Evolutionary conservation across 2,888 invertebrate species (phyloP), one percentile per base, ranked within the genome.

Genomic region (Melolontha melolontha): DNA sequence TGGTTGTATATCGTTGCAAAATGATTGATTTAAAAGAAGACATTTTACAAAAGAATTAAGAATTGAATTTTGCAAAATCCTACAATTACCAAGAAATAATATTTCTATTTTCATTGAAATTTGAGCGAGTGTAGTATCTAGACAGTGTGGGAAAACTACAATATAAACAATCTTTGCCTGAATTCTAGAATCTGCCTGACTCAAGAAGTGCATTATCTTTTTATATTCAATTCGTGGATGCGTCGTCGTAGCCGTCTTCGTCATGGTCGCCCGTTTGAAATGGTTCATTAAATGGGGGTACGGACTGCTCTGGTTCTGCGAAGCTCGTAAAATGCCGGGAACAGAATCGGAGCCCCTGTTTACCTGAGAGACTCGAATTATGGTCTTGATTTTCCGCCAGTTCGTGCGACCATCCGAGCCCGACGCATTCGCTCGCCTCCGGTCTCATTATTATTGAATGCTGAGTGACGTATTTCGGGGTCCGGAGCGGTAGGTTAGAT

Each of bases 91-190:
- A n/a, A n/a, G n/a, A n/a, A n/a, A n/a, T n/a, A n/a, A n/a, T n/a
- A n/a, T 4, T 22, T 2, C 22, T 22, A 22, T 6, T 34, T 6
- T 34, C 34, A 2, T 34, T 34, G 4, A 1, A 34, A 1, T 10
- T 34, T 34, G 34, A 34, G 34, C 2, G 2, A 6, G 5, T 34
- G 34, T 34, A 34, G 34, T 34, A 6, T 34, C 34, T 10, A 34
- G 7, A 5, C 34, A 10, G 10, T 34, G 41, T 41, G 55, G 22
- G 22, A 41, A 55, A 55, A 55, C 64, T 67, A 72, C 69, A 70
- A 72, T 72, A 72, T 70, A 72, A 72, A 72, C 72, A 72, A 68
- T 67, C 70, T 74, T 72, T 74, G 72, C 72, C 72, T 72, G 66
- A 70, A 34, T 34, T 6, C 34, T 10, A 6, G 8, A 6, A 34